Evolutionary conservation across 2,797 vertebrate genomes (phyloP), one percentile per base, ranked within the genome.

Genomic region (Chrysocyon brachyurus): DNA sequence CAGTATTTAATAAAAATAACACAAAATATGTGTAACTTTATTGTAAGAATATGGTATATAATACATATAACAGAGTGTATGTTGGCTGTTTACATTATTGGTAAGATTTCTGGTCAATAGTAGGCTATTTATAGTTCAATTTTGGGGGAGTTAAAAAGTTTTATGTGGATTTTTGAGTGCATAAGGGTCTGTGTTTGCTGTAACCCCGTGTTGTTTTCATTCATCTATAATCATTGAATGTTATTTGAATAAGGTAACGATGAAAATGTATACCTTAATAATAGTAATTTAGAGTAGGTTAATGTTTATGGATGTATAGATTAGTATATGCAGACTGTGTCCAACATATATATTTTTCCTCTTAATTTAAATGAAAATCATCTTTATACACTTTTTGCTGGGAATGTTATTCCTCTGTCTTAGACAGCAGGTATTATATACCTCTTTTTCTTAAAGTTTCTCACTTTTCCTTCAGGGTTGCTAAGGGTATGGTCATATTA

Each of bases 401-500:
- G 24, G 54, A 63, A 36, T 40, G 26, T 90, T 91, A 73, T 4
- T 82, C 1, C 14, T 84, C 11, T 64, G 66, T 52, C 14, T 93
- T 78, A 88, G 63, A 73, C 15, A 85, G 54, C 24, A 83, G n/a
- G 2, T 81, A 64, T 54, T 93, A 46, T 46, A 87, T 59, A 66
- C 24, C 61, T 83, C 9, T 1, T 57, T 66, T 49, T 40, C 26
- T 83, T n/a, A 63, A 31, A 88, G n/a, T 89, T 75, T 81, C 57
- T 94, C 12, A 54, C 12, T 86, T 94, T 94, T 86, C 33, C 59
- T 91, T 94, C 59, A 72, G n/a, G 85, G 57, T 26, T 85, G 36
- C 17, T n/a, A 84, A 31, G 7, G 21, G 7, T 66, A 54, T 89
- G 26, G 33, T 15, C 72, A 75, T 88, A 31, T 31, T 91, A 31